Evolutionary conservation across 2,888 invertebrate species (phyloP).

Genomic region (Congeria kusceri): DNA sequence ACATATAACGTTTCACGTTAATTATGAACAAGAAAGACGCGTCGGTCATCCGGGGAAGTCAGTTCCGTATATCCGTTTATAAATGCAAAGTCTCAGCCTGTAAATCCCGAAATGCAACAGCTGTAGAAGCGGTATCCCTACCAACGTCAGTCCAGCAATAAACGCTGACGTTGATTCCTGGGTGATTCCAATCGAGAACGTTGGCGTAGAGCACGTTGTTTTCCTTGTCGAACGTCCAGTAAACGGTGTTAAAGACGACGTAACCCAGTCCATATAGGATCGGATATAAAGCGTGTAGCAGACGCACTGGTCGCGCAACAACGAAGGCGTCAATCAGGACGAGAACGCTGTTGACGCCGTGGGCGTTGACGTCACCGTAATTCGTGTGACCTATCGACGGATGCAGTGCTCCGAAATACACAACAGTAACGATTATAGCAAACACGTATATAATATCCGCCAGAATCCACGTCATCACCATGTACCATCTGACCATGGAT

Average conservation of each 20-base stretch:
- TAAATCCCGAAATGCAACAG: conserved; percentile 67
- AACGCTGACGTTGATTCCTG: conserved; percentile 64
- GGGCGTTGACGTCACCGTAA: conserved; percentile 71
- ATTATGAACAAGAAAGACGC: not conserved
- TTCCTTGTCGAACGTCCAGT: conserved; percentile 76
- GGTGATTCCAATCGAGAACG: conserved; percentile 81
- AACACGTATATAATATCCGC: conserved; percentile 67
- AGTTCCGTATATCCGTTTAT: conserved; percentile 28
- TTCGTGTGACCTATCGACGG: conserved; percentile 51
- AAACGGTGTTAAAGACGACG: conserved; percentile 71
- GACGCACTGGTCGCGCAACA: conserved; percentile 72
- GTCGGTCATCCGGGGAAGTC: conserved; percentile 23
- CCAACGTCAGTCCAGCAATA: conserved; percentile 55
- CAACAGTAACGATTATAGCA: conserved; percentile 74
- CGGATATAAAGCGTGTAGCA: conserved; percentile 75
- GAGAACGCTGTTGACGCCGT: conserved; percentile 73
- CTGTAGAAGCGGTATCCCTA: conserved; percentile 69
- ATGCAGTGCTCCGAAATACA: conserved; percentile 77
- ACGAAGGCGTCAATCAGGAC: conserved; percentile 72
- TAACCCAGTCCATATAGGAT: conserved; percentile 70
- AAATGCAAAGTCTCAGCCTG: conserved; percentile 56
- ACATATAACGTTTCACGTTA: not conserved
- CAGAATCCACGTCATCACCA: conserved; percentile 76
- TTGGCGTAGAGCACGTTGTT: conserved; percentile 77
- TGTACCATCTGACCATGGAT: conserved; percentile 61